Evolutionary conservation across 1,140 invertebrate species (phyloP), one percentile per base, ranked within the genome.

Genomic region (Heliconius hewitsoni): DNA sequence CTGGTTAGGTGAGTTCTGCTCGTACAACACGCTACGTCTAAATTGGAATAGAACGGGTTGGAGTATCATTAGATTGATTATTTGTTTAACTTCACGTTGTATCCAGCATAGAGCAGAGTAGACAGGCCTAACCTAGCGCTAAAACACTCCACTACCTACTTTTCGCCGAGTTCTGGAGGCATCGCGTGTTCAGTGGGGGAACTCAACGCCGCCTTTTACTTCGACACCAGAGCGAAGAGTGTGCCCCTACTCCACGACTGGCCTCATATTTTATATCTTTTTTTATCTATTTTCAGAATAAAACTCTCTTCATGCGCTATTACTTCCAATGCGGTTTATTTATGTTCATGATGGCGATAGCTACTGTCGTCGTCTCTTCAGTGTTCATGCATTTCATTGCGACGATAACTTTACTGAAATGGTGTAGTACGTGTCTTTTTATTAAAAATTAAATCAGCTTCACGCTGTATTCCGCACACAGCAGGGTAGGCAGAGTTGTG

Each of bases 331-430:
- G 89, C 2, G 88, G 88, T 1, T 39, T 89, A 5, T 86, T 92
- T 30, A 75, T 91, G 19, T 84, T 93, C 8, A 82, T 79, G 6
- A 71, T 94, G 27, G 85, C 85, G 5, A 50, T 90, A 0, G 87
- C 84, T 1, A 79, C 91, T 50, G 90, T 92, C 0, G 89, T 93
- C 3, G 81, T 93, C 8, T 89, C 89, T 0, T 86, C 86, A 1
- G 85, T 94, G 1, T 92, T 92, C 71, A 71, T 92, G 74, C 89
- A 91, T 16, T 86, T 89, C 73, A n/a, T 90, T 8, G 87, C 86
- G 1, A 91, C 91, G 0, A 30, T 93, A 1, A 82, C 86, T 0
- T 57, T 92, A 16, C 79, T 94, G 5, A 90, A 87, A 66, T 92
- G 89, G 89, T 87, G 89, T 82, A 74, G 93, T 94, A 85, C 91